A percentile compares a stretch with the other conserved stretches of the same genome.
Evolutionary conservation across 2,113 vertebrate species (phyloP).

Genomic region (Noctilio leporinus): DNA sequence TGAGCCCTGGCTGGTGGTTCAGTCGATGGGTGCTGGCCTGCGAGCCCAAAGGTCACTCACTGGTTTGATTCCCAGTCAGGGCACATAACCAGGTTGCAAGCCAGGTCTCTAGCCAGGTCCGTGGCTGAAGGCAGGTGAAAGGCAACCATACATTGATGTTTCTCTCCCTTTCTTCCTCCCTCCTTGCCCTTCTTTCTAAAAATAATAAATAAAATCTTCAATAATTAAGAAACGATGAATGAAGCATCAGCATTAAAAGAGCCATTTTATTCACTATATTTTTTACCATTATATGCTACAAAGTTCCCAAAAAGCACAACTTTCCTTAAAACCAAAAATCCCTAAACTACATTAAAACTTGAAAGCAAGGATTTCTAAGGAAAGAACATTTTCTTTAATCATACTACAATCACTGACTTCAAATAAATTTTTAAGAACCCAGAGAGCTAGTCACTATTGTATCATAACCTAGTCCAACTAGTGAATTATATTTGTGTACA

Average conservation of each 20-base stretch:
- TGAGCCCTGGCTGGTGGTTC: too few species aligned
- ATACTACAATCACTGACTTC: background rate
- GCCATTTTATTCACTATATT: background rate
- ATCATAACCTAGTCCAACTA: background rate
- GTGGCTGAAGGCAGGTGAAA: too few species aligned
- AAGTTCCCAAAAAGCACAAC: background rate
- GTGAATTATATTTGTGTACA: background rate
- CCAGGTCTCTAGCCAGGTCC: too few species aligned
- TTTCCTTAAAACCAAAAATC: background rate
- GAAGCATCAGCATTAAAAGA: background rate
- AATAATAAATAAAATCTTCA: too few species aligned
- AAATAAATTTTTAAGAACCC: background rate
- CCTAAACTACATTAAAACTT: background rate
- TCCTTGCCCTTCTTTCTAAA: too few species aligned
- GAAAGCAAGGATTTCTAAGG: conserved; percentile 3
- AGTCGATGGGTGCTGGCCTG: too few species aligned
- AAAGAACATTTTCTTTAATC: conserved; percentile 8
- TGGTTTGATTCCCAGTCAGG: too few species aligned
- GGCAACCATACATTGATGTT: too few species aligned
- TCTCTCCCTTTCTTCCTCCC: too few species aligned
- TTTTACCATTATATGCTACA: background rate
- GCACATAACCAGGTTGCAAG: too few species aligned
- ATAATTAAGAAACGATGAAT: too few species aligned
- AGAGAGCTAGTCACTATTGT: background rate
- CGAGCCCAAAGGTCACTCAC: too few species aligned